Conservation (phyloP, 2,888 invertebrate species). For the Hydraecia micacea region DNA sequence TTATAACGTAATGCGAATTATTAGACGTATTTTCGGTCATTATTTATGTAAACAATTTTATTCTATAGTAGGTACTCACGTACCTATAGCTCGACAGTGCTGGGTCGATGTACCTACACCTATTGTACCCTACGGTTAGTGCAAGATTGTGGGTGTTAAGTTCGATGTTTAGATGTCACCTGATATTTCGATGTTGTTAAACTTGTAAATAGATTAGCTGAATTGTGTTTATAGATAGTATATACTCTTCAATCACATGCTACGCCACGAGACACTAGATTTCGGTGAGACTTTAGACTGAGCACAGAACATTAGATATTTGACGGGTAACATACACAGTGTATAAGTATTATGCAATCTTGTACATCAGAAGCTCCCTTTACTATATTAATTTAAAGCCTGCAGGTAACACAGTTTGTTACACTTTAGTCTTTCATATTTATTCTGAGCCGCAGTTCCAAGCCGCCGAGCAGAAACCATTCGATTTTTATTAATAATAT, state of each 20-base stretch:
- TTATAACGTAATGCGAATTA: slow-evolving; percentile 47
- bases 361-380: slow-evolving; percentile 68
- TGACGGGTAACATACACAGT: slow-evolving; percentile 67
- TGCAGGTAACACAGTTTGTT: slow-evolving; percentile 59
- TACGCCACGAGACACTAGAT: slow-evolving; percentile 63
- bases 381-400: slow-evolving; percentile 47
- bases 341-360: slow-evolving; percentile 62
- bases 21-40: slow-evolving; percentile 46
- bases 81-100: slow-evolving; percentile 57
- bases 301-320: slow-evolving; percentile 71
- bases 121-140: slow-evolving; percentile 34
- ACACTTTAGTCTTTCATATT: slow-evolving; percentile 70
- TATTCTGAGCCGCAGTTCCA: slow-evolving; percentile 69
- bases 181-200: slow-evolving; percentile 75
- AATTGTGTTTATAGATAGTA: slow-evolving; percentile 71
- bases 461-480: slow-evolving; percentile 57
- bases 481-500: slow-evolving; percentile 56
- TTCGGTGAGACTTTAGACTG: slow-evolving; percentile 81
- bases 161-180: slow-evolving; percentile 73
- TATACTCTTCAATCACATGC: slow-evolving; percentile 61
- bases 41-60: slow-evolving; percentile 55
- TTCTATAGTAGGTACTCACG: slow-evolving; percentile 34
- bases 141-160: slow-evolving; percentile 53
- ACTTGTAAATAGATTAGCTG: slow-evolving; percentile 79
- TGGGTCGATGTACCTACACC: slow-evolving; percentile 43